phyloP scores from a whole-genome alignment of 2,797 vertebrate species.

The Cossypha niveicapilla region DNA sequence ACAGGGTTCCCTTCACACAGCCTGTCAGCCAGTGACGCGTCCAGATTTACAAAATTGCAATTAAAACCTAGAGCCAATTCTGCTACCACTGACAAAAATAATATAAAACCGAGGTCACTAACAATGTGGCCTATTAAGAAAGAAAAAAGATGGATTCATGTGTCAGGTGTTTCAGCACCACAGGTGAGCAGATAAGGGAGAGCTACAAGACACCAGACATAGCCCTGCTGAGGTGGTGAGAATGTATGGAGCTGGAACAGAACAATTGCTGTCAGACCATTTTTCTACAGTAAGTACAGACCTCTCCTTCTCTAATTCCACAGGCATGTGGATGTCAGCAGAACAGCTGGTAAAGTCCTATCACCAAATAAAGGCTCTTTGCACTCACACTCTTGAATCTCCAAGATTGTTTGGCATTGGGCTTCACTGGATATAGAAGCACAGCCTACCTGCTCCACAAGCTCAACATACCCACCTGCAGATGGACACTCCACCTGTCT shows the following conservation, averaged over 20 bases:
- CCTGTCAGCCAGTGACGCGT: rapidly evolving
- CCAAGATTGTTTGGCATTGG: not conserved
- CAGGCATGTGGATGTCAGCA: rapidly evolving
- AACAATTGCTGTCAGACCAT: rapidly evolving
- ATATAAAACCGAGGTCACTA: not conserved
- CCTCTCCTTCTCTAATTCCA: not conserved
- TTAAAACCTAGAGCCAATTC: not conserved
- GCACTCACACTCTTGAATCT: not conserved
- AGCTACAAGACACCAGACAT: not conserved
- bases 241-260: not conserved
- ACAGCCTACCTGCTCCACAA: not conserved
- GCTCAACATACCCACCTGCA: not conserved
- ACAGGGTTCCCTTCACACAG: not conserved
- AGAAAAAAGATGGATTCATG: rapidly evolving
- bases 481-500: not conserved
- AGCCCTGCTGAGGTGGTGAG: rapidly evolving
- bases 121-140: not conserved
- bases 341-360: not conserved
- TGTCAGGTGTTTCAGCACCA: not conserved
- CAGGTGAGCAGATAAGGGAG: not conserved
- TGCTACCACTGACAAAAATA: not conserved
- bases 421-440: not conserved
- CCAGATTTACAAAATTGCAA: not conserved
- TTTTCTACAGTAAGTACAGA: not conserved
- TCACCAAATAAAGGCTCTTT: not conserved